Conservation (phyloP, 1,140 invertebrate species). For the Scaptodrosophila lebanonensis region DNA sequence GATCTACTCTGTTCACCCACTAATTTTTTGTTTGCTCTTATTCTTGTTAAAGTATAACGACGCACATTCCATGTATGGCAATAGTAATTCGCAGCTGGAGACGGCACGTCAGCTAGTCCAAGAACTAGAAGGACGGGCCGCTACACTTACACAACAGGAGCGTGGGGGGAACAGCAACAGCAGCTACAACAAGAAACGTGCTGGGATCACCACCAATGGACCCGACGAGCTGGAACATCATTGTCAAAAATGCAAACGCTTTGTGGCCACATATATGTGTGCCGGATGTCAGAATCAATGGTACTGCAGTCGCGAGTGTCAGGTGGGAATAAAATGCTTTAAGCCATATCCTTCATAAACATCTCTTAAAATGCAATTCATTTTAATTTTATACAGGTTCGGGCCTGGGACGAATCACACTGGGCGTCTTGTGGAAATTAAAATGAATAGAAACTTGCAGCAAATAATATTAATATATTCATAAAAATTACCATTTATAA, state of each 20-base stretch:
- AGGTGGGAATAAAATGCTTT: constrained; percentile 79
- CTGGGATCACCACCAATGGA: constrained; percentile 25
- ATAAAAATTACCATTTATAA: too few species aligned
- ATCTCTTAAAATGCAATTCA: neutral
- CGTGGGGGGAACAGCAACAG: constrained; percentile 4
- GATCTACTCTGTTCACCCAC: neutral
- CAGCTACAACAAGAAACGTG: constrained; percentile 4
- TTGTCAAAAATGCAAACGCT: constrained; percentile 89
- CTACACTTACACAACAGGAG: neutral
- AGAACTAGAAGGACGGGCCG: neutral
- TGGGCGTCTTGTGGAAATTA: constrained; percentile 31
- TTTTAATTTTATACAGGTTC: constrained; percentile 9
- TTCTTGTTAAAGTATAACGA: constrained; percentile 4
- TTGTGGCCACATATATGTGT: constrained; percentile 89
- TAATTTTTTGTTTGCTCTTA: neutral
- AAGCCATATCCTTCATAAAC: neutral
- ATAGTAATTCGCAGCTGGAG: neutral
- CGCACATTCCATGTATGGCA: constrained; percentile 38
- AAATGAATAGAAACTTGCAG: constrained; percentile 6
- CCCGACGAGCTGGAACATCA: constrained; percentile 45
- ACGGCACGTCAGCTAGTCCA: neutral
- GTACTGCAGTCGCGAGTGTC: constrained; percentile 93
- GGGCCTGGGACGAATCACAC: constrained; percentile 42
- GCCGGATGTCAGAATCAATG: constrained; percentile 92
- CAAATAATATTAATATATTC: too few species aligned